Evolutionary conservation across 2,888 invertebrate genomes (phyloP).

Genomic region (Eupithecia exiguata): DNA sequence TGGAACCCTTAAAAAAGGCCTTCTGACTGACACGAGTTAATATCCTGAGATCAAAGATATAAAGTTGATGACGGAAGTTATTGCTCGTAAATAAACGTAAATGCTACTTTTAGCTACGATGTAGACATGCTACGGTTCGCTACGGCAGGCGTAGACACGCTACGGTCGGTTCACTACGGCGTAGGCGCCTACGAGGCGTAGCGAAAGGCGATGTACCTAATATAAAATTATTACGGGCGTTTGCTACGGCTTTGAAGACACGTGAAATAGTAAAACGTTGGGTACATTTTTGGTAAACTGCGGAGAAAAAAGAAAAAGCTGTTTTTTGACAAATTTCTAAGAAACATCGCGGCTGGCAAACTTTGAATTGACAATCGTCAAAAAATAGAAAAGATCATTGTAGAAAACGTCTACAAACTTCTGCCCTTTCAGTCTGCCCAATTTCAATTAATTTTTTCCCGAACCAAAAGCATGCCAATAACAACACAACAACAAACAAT

Average conservation of each 20-base stretch:
- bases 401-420: neutral
- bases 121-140: constrained; percentile 7
- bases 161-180: neutral
- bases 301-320: no score
- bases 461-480: neutral
- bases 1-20: no score
- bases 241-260: neutral
- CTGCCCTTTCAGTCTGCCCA: neutral
- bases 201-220: neutral
- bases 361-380: no score
- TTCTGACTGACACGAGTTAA: neutral
- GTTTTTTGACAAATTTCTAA: neutral
- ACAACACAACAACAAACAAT: neutral
- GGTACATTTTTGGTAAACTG: neutral
- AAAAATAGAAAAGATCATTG: neutral
- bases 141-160: neutral
- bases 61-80: neutral
- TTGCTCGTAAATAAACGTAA: neutral
- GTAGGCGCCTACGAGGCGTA: neutral
- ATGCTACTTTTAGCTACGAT: neutral
- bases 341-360: neutral
- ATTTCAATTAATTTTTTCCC: neutral
- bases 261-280: neutral
- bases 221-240: neutral
- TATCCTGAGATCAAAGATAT: constrained; percentile 4